Conservation (phyloP, 2,888 invertebrate species). For the Polylopha cassiicola region DNA sequence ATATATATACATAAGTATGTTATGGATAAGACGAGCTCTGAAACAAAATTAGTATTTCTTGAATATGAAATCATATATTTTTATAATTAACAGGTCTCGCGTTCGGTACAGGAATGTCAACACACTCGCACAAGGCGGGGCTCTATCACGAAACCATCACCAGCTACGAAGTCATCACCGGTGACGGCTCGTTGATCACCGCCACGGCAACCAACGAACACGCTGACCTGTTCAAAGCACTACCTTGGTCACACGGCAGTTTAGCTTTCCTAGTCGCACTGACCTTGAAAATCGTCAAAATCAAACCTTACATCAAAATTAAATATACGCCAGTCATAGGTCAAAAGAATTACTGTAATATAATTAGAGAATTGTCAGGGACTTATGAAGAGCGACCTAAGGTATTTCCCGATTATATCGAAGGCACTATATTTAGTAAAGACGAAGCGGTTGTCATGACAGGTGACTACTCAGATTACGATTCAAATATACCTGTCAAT, state of each 20-base stretch:
- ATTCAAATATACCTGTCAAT: constrained; percentile 71
- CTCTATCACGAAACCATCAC: constrained; percentile 81
- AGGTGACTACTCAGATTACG: constrained; percentile 80
- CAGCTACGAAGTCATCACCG: constrained; percentile 81
- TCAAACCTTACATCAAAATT: constrained; percentile 81
- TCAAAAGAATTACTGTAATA: constrained; percentile 79
- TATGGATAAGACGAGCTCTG: too few relatives aligned
- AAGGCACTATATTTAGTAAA: constrained; percentile 80
- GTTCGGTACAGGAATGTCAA: constrained; percentile 85
- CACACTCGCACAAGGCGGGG: constrained; percentile 83
- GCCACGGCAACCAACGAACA: constrained; percentile 77
- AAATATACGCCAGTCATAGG: constrained; percentile 80
- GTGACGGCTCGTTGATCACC: constrained; percentile 78
- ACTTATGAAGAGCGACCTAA: constrained; percentile 63
- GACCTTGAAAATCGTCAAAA: constrained; percentile 78
- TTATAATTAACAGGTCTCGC: constrained; percentile 72
- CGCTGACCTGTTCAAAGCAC: constrained; percentile 75
- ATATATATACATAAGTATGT: too few relatives aligned
- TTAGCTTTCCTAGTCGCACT: constrained; percentile 81
- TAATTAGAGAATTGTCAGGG: constrained; percentile 78
- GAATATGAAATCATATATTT: constrained; percentile 10
- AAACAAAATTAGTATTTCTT: too few relatives aligned
- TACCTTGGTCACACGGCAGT: constrained; percentile 83
- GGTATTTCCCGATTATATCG: constrained; percentile 78
- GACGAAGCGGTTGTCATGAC: constrained; percentile 81